Percentiles rank a stretch among this genome's conserved stretches.
phyloP scores from a whole-genome alignment of 2,888 invertebrate genomes.

The Odontothrips loti region DNA sequence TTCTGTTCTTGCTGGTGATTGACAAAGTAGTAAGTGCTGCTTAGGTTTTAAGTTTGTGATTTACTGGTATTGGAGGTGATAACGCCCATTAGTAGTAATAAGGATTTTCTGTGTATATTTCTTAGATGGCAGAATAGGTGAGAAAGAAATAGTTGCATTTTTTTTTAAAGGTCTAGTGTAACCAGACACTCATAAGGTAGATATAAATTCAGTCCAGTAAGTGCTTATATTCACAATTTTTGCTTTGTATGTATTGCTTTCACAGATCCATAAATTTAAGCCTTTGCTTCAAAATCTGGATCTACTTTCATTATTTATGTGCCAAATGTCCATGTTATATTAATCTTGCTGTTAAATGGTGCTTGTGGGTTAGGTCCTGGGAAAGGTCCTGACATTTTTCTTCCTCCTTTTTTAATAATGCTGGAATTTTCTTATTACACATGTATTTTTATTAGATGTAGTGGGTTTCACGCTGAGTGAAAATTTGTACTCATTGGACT shows the following conservation, averaged over 20 bases:
- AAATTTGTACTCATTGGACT: conserved; percentile 13
- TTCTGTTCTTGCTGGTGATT: not conserved
- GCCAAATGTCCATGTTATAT: not conserved
- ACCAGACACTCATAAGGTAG: not conserved
- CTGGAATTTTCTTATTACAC: no score
- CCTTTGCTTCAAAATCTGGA: no score
- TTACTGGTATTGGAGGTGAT: conserved; percentile 1
- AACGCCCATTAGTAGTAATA: not conserved
- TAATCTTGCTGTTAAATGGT: not conserved
- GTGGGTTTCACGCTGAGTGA: not conserved
- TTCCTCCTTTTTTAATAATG: no score
- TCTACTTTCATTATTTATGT: not conserved
- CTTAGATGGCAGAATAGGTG: not conserved
- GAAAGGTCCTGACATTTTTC: not conserved
- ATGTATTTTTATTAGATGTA: not conserved
- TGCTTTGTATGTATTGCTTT: not conserved
- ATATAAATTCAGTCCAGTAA: not conserved
- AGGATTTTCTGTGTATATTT: not conserved
- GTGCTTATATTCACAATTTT: not conserved
- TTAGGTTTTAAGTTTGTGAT: conserved; percentile 22
- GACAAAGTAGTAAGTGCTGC: not conserved
- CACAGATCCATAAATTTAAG: not conserved
- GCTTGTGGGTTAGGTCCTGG: not conserved
- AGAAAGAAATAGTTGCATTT: not conserved
- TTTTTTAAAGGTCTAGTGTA: not conserved